Evolutionary conservation across 2,888 invertebrate species (phyloP), one percentile per base, ranked within the genome.

Genomic region (Amaurobius ferox): DNA sequence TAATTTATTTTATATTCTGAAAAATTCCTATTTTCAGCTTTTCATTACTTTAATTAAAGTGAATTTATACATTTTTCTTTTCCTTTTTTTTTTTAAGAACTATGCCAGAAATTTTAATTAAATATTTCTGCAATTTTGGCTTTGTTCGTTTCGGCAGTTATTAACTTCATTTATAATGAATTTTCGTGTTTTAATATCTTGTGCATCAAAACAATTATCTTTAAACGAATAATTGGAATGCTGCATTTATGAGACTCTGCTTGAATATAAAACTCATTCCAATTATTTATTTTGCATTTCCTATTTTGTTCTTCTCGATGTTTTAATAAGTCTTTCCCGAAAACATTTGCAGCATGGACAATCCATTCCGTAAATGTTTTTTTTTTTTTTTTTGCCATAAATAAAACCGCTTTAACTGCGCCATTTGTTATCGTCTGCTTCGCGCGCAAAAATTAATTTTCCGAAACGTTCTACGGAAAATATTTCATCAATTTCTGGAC

Each of bases 401-500:
- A 83, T 81, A 74, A 81, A 76, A 70, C 70, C 62, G 72, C 77
- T 85, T n/a, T 85, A 72, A 66, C 81, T 71, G 77, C 71, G 55
- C 83, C 77, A 77, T 72, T 72, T 35, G 72, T 40, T 70, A 23
- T 30, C 30, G 30, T 30, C 32, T 70, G 16, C 23, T 11, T 32
- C 30, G 66, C 66, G 28, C 35, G 40, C 28, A 35, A 72, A 80
- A 83, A 83, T 83, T 76, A 83, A 83, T 76, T 76, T 70, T 64
- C 16, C 16, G 23, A 76, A 70, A 77, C 66, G 77, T 66, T 66
- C 66, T 71, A 16, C n/a, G 23, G 44, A n/a, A 61, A 40, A 72
- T 77, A 85, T 85, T 85, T 85, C 83, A 77, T 72, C 77, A 77
- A 67, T 77, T 76, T 77, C 71, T 23, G 35, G 77, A 77, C 83